A percentile compares a stretch with the other conserved stretches of the same genome.
These are phyloP conservation scores for Chroicocephalus ridibundus DNA, from an alignment of 2,113 vertebrate genomes.

Conservation along the genomic window DNA sequence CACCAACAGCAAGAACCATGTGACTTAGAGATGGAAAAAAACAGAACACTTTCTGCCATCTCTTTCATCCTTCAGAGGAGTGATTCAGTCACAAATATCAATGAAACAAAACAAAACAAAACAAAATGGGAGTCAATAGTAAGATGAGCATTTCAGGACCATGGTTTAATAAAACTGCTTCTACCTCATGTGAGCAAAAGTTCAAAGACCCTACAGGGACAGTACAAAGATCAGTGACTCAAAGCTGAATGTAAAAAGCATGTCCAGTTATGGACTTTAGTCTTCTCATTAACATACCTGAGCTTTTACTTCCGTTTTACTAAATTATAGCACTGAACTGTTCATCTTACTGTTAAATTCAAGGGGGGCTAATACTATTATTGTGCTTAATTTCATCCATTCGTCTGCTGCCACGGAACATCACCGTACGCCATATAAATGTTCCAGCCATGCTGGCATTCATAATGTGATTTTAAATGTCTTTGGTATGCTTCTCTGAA, in stretches of 20 bases:
- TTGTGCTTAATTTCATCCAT: slow-evolving; percentile 43
- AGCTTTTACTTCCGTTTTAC: background rate
- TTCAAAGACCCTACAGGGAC: background rate
- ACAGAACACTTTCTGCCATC: background rate
- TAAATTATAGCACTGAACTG: background rate
- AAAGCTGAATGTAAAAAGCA: background rate
- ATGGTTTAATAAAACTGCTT: background rate
- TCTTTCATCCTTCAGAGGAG: background rate
- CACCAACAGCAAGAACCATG: background rate
- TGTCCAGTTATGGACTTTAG: background rate
- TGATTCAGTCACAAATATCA: background rate
- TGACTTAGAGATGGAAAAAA: background rate
- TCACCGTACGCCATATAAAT: background rate
- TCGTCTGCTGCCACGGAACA: slow-evolving; percentile 24
- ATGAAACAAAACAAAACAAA: background rate
- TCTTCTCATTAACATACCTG: background rate
- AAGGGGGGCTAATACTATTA: background rate
- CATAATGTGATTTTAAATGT: slow-evolving; percentile 47
- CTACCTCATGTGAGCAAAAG: background rate
- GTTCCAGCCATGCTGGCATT: slow-evolving; percentile 21
- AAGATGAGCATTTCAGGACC: background rate
- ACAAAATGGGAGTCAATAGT: background rate
- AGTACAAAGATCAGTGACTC: background rate
- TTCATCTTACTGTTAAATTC: slow-evolving; percentile 1
- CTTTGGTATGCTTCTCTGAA: slow-evolving; percentile 6